phyloP scores from a whole-genome alignment of 2,888 invertebrate species.

The Nymphalis urticae region DNA sequence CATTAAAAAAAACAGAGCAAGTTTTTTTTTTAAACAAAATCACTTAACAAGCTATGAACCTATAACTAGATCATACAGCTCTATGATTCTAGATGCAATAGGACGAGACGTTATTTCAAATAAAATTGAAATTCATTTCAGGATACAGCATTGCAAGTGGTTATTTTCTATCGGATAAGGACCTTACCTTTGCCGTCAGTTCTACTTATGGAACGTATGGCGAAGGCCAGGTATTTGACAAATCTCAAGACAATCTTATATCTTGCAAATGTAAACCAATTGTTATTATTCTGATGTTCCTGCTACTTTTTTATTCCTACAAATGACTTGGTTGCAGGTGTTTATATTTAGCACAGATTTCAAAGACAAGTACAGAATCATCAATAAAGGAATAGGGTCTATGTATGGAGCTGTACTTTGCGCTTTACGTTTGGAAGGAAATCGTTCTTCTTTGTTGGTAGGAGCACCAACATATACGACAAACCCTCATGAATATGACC shows the following conservation, averaged over 20 bases:
- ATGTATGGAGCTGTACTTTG: slow-evolving; percentile 82
- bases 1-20: no score
- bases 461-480: slow-evolving; percentile 79
- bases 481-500: slow-evolving; percentile 51
- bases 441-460: slow-evolving; percentile 79
- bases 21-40: no score
- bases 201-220: slow-evolving; percentile 54
- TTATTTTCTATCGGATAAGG: slow-evolving; percentile 38
- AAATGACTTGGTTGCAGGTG: slow-evolving; percentile 24
- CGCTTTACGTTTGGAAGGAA: slow-evolving; percentile 61
- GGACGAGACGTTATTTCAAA: no score
- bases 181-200: slow-evolving; percentile 47
- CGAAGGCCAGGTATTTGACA: slow-evolving; percentile 49
- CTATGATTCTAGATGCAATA: not conserved
- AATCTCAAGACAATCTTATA: no score
- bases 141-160: slow-evolving; percentile 60
- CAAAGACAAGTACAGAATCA: not conserved
- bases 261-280: not conserved
- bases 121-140: slow-evolving; percentile 38
- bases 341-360: slow-evolving; percentile 24
- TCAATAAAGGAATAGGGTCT: slow-evolving; percentile 64
- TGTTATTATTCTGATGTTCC: not conserved
- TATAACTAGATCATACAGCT: no score
- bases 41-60: no score
- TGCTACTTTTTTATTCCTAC: no score